phyloP scores from a whole-genome alignment of 2,797 vertebrate species.

The Antrozous pallidus region DNA sequence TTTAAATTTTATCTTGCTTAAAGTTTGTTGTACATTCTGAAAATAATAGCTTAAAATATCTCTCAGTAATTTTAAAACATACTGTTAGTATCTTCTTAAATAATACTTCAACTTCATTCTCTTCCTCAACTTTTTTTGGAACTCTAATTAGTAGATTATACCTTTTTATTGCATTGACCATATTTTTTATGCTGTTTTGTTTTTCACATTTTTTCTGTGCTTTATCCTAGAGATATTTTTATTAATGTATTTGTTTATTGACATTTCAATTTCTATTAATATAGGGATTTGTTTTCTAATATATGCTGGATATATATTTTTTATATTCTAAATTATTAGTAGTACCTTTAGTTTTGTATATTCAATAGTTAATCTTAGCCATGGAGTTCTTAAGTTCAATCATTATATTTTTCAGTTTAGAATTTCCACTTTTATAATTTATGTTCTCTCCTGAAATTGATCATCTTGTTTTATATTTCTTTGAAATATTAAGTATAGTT shows the following conservation, averaged over 20 bases:
- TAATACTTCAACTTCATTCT: not conserved
- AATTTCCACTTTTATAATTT: constrained; percentile 20
- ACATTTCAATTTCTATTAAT: not conserved
- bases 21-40: not conserved
- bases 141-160: not conserved
- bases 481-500: not conserved
- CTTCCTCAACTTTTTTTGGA: not conserved
- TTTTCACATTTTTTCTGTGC: not conserved
- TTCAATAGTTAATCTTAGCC: not conserved
- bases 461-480: not conserved
- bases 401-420: not conserved
- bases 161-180: not conserved
- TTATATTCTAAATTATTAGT: not conserved
- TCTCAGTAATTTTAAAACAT: not conserved
- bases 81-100: not conserved
- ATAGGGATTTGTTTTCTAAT: not conserved
- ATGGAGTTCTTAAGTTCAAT: not conserved
- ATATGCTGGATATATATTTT: not conserved
- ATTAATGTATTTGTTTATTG: not conserved
- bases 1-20: not conserved
- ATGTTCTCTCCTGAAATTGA: not conserved
- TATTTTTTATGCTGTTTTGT: not conserved
- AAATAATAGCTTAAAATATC: not conserved
- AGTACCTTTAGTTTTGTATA: not conserved
- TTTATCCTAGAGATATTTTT: not conserved